phyloP scores from a whole-genome alignment of 2,113 vertebrate species.

The Sporophila hypoxantha region DNA sequence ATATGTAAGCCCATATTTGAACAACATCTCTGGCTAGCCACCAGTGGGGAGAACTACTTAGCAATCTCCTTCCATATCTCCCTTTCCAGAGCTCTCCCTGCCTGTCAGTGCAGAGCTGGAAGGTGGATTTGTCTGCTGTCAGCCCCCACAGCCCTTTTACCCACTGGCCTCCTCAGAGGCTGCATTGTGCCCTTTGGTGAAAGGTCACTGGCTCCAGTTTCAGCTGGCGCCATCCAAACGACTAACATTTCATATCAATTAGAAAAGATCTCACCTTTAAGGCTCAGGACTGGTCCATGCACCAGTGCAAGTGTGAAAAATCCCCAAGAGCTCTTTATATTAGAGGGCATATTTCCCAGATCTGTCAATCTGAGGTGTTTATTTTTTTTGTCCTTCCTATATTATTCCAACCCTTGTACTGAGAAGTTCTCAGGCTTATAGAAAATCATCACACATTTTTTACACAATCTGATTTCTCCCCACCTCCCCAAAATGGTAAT shows the following conservation, averaged over 20 bases:
- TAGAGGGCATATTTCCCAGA: background rate
- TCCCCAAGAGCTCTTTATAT: background rate
- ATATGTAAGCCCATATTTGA: rapidly evolving
- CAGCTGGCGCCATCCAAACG: background rate
- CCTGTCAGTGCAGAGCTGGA: rapidly evolving
- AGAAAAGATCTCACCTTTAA: background rate
- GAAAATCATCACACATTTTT: background rate
- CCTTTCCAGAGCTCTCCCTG: background rate
- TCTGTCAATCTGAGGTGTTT: background rate
- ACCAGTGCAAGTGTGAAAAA: background rate
- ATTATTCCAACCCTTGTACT: background rate
- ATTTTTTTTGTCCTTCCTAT: background rate
- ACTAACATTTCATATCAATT: conserved; percentile 20
- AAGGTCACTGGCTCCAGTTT: conserved; percentile 63
- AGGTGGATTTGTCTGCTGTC: background rate
- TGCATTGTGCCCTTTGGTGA: conserved; percentile 65
- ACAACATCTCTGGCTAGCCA: rapidly evolving
- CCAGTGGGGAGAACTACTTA: background rate
- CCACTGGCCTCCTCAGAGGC: background rate
- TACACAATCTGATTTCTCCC: background rate
- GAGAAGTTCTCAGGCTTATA: background rate
- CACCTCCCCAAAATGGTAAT: background rate
- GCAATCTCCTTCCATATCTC: background rate
- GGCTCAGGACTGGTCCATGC: background rate
- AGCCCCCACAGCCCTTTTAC: background rate